Evolutionary conservation across 2,113 vertebrate species (phyloP).

Genomic region (Barbus barbus): DNA sequence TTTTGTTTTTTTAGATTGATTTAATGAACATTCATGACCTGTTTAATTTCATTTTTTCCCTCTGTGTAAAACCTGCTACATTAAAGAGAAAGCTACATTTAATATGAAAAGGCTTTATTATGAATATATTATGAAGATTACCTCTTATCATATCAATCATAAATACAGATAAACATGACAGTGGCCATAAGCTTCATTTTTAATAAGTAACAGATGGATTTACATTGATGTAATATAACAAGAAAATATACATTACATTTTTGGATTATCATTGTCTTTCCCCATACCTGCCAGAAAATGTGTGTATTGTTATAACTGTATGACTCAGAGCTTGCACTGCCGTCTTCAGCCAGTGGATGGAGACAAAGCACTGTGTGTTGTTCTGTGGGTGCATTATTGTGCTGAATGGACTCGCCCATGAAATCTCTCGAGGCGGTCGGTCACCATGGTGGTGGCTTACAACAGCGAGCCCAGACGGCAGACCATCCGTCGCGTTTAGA

Average conservation of each 20-base stretch:
- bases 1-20: too few species aligned
- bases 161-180: too few species aligned
- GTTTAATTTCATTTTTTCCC: too few species aligned
- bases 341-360: conserved; percentile 60
- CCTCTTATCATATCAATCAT: too few species aligned
- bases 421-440: conserved; percentile 69
- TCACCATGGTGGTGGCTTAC: conserved; percentile 81
- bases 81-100: background rate
- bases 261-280: background rate
- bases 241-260: background rate
- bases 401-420: conserved; percentile 73
- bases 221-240: background rate
- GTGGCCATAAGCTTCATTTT: background rate
- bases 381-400: conserved; percentile 43
- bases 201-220: background rate
- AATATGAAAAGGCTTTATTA: background rate
- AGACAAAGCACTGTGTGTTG: conserved; percentile 36
- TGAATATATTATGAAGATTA: background rate
- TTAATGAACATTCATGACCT: too few species aligned
- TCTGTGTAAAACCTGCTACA: too few species aligned
- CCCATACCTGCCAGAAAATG: background rate
- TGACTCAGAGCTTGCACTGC: conserved; percentile 7
- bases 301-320: background rate
- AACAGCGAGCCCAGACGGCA: conserved; percentile 66
- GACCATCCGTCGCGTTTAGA: conserved; percentile 60